phyloP scores from a whole-genome alignment of 2,113 vertebrate species.

The Calonectris borealis region DNA sequence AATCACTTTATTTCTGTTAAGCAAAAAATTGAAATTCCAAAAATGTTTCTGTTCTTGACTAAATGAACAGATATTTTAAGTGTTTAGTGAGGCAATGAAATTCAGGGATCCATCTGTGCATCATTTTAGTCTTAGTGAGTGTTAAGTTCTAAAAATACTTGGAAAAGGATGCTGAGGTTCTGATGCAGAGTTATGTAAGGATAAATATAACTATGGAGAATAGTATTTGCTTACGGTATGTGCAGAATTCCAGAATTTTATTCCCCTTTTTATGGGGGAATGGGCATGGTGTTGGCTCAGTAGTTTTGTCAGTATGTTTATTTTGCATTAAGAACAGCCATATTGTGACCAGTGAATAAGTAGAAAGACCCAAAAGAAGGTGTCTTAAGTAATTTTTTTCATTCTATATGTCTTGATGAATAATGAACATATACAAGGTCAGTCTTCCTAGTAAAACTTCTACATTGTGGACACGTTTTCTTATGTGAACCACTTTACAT shows the following conservation, averaged over 20 bases:
- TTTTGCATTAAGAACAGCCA: neutral
- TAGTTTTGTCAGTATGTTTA: neutral
- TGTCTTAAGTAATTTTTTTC: neutral
- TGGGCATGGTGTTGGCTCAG: neutral
- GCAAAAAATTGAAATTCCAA: neutral
- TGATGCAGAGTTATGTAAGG: slow-evolving; percentile 39
- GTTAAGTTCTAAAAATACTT: slow-evolving; percentile 21
- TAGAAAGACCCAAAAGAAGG: neutral
- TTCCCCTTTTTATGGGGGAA: neutral
- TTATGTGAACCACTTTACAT: accelerated
- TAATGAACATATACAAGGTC: neutral
- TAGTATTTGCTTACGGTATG: neutral
- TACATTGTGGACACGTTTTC: neutral
- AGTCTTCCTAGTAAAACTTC: neutral
- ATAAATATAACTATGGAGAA: neutral
- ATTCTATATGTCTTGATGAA: neutral
- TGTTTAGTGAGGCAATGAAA: neutral
- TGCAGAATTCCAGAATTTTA: neutral
- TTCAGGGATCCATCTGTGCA: slow-evolving; percentile 42
- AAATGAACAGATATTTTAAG: slow-evolving; percentile 15
- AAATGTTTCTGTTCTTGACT: neutral
- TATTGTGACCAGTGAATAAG: neutral
- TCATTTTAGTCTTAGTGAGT: neutral
- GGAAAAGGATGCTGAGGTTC: neutral
- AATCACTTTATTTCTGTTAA: neutral